Evolutionary conservation across 2,888 invertebrate genomes (phyloP).

Genomic region (Kuschelorhynchus macadamiae): DNA sequence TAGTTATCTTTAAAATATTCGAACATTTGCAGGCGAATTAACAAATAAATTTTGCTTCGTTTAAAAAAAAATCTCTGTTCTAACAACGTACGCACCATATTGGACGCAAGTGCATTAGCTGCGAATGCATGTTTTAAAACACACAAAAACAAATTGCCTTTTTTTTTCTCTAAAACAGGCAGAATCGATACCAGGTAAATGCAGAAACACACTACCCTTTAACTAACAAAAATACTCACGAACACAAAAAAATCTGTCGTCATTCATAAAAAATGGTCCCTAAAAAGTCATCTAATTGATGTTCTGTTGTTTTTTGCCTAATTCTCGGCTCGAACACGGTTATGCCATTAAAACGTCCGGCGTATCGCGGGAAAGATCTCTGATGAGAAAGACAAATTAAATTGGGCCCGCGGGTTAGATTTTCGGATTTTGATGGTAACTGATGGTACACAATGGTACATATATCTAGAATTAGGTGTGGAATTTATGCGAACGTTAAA

Average conservation of each 20-base stretch:
- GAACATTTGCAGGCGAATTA: no score
- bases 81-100: no score
- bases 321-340: slow-evolving; percentile 75
- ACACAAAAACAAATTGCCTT: no score
- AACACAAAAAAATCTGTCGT: slow-evolving; percentile 33
- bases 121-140: no score
- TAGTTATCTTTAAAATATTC: no score
- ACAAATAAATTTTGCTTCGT: no score
- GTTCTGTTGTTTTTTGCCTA: slow-evolving; percentile 78
- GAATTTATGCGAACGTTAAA: no score
- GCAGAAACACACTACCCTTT: slow-evolving; percentile 26
- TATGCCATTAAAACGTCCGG: slow-evolving; percentile 79
- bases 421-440: slow-evolving; percentile 25
- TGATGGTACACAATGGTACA: slow-evolving; percentile 24
- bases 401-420: slow-evolving; percentile 59
- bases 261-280: slow-evolving; percentile 48
- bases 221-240: slow-evolving; percentile 19
- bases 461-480: background rate
- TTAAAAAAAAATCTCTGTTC: no score
- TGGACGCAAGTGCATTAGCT: no score
- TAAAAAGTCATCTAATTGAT: slow-evolving; percentile 73
- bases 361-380: slow-evolving; percentile 75
- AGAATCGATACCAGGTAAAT: slow-evolving; percentile 24
- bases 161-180: background rate
- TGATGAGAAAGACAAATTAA: slow-evolving; percentile 72